phyloP scores from a whole-genome alignment of 2,888 invertebrate genomes.

The Nudaria mundana region DNA sequence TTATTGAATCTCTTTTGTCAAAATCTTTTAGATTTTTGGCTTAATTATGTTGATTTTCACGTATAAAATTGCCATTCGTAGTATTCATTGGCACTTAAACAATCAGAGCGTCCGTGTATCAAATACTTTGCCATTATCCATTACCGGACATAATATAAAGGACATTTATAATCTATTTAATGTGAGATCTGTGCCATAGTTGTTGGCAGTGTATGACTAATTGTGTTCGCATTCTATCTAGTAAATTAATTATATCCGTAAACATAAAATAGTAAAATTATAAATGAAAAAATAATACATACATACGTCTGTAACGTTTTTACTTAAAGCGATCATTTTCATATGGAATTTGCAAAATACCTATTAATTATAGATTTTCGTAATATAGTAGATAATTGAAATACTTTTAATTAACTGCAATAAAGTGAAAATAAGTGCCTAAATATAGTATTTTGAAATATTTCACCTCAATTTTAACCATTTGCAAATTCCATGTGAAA shows the following conservation, averaged over 20 bases:
- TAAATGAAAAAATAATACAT: too few species aligned
- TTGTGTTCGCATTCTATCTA: slow-evolving; percentile 68
- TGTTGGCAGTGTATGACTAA: slow-evolving; percentile 68
- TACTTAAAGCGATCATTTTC: too few species aligned
- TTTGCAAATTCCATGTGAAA: slow-evolving; percentile 13
- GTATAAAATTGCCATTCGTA: slow-evolving; percentile 28
- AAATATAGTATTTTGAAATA: slow-evolving; percentile 5
- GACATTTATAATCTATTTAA: slow-evolving; percentile 51
- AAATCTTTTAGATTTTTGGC: slow-evolving; percentile 52
- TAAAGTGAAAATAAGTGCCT: slow-evolving; percentile 2
- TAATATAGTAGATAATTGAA: too few species aligned
- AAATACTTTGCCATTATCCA: slow-evolving; percentile 26
- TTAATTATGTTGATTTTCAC: slow-evolving; percentile 36
- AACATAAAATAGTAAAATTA: slow-evolving; percentile 64
- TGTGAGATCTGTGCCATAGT: slow-evolving; percentile 77
- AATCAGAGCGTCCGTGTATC: slow-evolving; percentile 15
- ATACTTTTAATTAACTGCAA: slow-evolving; percentile 28
- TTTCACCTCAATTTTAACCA: slow-evolving; percentile 11
- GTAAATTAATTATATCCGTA: slow-evolving; percentile 68
- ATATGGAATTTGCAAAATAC: slow-evolving; percentile 11
- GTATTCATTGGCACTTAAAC: slow-evolving; percentile 20
- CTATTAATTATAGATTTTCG: slow-evolving; percentile 19
- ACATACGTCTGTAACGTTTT: too few species aligned
- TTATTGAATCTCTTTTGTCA: slow-evolving; percentile 74
- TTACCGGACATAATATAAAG: slow-evolving; percentile 44